A percentile compares a stretch with the other conserved stretches of the same genome.
These are phyloP conservation scores for Helicolenus hilgendorfi DNA, from an alignment of 2,797 vertebrate species.

Conservation along the genomic window DNA sequence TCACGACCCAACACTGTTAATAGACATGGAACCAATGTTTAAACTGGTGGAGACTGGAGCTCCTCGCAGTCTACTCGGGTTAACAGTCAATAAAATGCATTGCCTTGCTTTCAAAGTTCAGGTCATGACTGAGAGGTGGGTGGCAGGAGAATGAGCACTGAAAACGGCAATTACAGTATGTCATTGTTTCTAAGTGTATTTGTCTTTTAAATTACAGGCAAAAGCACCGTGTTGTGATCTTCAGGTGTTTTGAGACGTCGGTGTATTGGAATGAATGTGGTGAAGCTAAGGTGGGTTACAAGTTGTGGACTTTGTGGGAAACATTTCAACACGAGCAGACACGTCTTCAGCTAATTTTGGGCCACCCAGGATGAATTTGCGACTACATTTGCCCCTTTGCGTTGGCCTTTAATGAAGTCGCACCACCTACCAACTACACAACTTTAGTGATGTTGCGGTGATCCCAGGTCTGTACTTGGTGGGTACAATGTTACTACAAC, in stretches of 20 bases:
- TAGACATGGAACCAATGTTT: slow-evolving; percentile 84
- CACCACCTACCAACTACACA: neutral
- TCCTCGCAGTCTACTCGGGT: slow-evolving; percentile 6
- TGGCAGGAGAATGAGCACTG: slow-evolving; percentile 6
- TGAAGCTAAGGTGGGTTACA: neutral
- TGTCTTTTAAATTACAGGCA: slow-evolving; percentile 1
- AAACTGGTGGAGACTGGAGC: slow-evolving; percentile 66
- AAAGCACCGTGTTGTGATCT: neutral
- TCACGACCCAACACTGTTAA: slow-evolving; percentile 83
- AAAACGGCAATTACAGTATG: neutral
- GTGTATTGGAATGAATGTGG: neutral
- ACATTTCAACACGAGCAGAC: neutral
- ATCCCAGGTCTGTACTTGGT: neutral
- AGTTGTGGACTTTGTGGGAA: neutral
- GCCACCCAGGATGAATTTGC: neutral
- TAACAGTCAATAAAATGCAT: slow-evolving; percentile 70
- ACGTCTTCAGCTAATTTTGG: neutral
- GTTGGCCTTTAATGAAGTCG: neutral
- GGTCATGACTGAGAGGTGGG: slow-evolving; percentile 39
- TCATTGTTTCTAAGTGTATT: slow-evolving; percentile 14
- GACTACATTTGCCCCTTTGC: neutral
- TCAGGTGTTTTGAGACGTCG: neutral
- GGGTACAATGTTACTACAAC: neutral
- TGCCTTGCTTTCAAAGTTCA: slow-evolving; percentile 30
- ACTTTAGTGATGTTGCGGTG: neutral